Evolutionary conservation across 2,797 vertebrate genomes (phyloP), one percentile per base, ranked within the genome.

Genomic region (Orientallactaga sibirica): DNA sequence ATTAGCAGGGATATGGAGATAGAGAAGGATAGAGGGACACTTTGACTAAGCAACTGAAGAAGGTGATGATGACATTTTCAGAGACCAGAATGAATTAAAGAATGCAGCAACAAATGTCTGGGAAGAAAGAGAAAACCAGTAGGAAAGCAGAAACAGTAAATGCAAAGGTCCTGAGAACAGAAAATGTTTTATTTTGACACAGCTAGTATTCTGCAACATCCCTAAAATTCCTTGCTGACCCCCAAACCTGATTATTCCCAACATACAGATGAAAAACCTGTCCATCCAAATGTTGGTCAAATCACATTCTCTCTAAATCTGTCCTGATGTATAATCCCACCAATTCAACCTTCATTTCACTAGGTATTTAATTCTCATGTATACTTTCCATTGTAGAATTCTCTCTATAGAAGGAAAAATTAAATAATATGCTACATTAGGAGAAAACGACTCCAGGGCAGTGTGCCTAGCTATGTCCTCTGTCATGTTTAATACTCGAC

Each of bases 341-440:
- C 61, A 43, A 95, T 41, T 80, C n/a, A 27, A 19, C 25, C 66
- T 82, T 87, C 48, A 70, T 71, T 86, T 27, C 15, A 18, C 2
- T 84, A 41, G 71, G 58, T 33, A 29, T 85, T 92, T 76, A 79
- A 62, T 82, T 94, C n/a, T 73, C 43, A 92, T 52, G 62, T 80
- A 48, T 96, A 85, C 29, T 95, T 95, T 93, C 78, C 82, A 5
- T 90, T 90, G 90, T 58, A n/a, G 3, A 12, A 0, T 77, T 94
- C 76, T 83, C 37, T 67, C 66, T 87, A 75, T 22, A 82, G 62
- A 88, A 93, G 75, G n/a, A 95, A 96, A 48, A 91, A 66, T 76
- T 88, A 92, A 89, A 92, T 20, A 66, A 85, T 71, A 25, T 66
- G 76, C 43, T 93, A 5, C 14, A 52, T 84, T n/a, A 73, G 55